A percentile compares a stretch with the other conserved stretches of the same genome.
Evolutionary conservation across 2,113 vertebrate species (phyloP).

Genomic region (Nothocercus nigrocapillus): DNA sequence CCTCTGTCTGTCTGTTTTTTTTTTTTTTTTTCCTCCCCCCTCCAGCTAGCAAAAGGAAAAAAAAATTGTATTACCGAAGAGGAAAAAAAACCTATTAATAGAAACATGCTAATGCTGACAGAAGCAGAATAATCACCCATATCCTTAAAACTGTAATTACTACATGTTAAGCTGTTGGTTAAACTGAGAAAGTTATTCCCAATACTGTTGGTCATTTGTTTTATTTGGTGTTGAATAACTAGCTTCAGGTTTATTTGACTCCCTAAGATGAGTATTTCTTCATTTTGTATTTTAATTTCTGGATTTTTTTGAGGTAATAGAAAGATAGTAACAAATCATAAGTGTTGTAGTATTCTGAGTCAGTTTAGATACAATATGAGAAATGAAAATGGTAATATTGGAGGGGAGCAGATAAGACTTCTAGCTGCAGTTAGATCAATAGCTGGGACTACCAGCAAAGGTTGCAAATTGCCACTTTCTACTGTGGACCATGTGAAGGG

Average conservation of each 20-base stretch:
- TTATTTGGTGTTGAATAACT: not conserved
- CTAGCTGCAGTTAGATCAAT: not conserved
- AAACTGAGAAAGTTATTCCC: constrained; percentile 26
- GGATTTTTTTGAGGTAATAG: not conserved
- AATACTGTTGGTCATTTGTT: not conserved
- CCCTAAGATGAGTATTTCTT: not conserved
- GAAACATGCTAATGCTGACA: constrained; percentile 49
- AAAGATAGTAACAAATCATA: not conserved
- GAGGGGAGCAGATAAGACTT: not conserved
- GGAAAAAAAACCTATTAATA: not conserved
- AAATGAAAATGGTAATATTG: constrained; percentile 32
- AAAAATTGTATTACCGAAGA: not conserved
- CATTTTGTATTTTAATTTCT: not conserved
- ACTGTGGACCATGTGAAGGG: not conserved
- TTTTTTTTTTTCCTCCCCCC: not conserved
- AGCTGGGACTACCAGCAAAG: not conserved
- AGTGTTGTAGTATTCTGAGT: not conserved
- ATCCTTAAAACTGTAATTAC: constrained; percentile 50
- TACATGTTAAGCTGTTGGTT: not conserved
- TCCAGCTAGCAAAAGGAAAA: too few species aligned
- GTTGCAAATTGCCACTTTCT: not conserved
- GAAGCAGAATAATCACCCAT: constrained; percentile 45
- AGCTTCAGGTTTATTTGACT: not conserved
- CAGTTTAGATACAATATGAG: not conserved
- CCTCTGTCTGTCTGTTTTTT: not conserved